Evolutionary conservation across 2,113 vertebrate genomes (phyloP), one percentile per base, ranked within the genome.

Genomic region (Thalassoma bifasciatum): DNA sequence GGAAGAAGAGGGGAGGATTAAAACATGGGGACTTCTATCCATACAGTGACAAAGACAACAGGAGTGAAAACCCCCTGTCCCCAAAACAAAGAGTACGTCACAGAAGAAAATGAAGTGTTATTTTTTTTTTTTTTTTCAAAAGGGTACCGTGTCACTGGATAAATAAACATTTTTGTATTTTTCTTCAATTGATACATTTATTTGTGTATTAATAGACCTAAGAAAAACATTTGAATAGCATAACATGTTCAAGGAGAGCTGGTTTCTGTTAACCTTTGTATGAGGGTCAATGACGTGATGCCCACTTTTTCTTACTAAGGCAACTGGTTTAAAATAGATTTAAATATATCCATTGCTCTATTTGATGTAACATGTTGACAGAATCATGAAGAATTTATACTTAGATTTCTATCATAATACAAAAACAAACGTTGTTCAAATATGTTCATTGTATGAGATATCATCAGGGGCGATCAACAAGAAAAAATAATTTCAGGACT

Each of bases 31-130:
- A 82, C 50, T 82, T 88, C 38, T 36, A 77, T 66, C 74, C 80
- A 10, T 23, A 66, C 56, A 40, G 22, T 34, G 69, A 77, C 8
- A 7, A 65, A 8, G 74, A 85, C 38, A 65, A 46, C 0, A 1
- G 36, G 7, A 73, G 64, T 65, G 64, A 86, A 81, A 83, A 79
- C 46, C 44, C 88, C 75, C 26, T 79, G 34, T 88, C 86, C 10
- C 79, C 84, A 40, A 89, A 87, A 52, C 79, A 91, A 75, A 83
- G 81, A 79, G 76, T 88, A 10, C 73, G 79, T 4, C 77, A 90
- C 63, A 34, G 82, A 76, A 83, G 80, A 60, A 80, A 66, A 79
- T 88, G 21, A 79, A 30, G 10, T 30, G 1, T 52, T 1, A 44
- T 19, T 42, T 7, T 22, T 24, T 17, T 40, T 40, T 46, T 16